Percentiles rank a stretch among this genome's conserved stretches.
Evolutionary conservation across 2,888 invertebrate species (phyloP).

Genomic region (Heliconius aoede): DNA sequence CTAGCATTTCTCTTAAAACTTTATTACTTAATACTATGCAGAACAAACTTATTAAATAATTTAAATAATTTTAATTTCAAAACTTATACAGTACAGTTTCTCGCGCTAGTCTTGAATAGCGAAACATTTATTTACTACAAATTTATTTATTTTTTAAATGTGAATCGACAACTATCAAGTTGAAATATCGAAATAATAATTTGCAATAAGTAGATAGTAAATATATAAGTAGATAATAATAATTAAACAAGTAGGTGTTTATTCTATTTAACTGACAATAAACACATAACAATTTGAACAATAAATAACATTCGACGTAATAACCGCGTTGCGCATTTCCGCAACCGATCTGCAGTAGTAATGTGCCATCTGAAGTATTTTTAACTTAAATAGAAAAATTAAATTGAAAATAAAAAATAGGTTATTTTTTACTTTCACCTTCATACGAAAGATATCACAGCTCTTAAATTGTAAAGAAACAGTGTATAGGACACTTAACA

Average conservation of each 20-base stretch:
- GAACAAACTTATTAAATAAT: not conserved
- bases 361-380: conserved; percentile 12
- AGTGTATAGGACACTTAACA: too few species aligned
- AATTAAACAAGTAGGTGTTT: not conserved
- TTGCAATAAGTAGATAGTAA: too few species aligned
- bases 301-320: conserved; percentile 18
- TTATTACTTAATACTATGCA: not conserved
- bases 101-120: not conserved
- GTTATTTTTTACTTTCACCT: too few species aligned
- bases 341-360: conserved; percentile 32
- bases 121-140: not conserved
- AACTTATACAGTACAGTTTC: too few species aligned
- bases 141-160: not conserved
- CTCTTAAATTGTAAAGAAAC: too few species aligned
- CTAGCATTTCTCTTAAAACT: not conserved
- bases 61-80: not conserved
- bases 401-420: too few species aligned
- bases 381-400: not conserved
- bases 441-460: too few species aligned
- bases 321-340: conserved; percentile 35
- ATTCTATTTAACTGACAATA: conserved; percentile 4
- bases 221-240: not conserved
- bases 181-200: too few species aligned
- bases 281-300: conserved; percentile 1
- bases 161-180: not conserved